phyloP scores from a whole-genome alignment of 2,113 vertebrate species.

The Gymnogyps californianus region DNA sequence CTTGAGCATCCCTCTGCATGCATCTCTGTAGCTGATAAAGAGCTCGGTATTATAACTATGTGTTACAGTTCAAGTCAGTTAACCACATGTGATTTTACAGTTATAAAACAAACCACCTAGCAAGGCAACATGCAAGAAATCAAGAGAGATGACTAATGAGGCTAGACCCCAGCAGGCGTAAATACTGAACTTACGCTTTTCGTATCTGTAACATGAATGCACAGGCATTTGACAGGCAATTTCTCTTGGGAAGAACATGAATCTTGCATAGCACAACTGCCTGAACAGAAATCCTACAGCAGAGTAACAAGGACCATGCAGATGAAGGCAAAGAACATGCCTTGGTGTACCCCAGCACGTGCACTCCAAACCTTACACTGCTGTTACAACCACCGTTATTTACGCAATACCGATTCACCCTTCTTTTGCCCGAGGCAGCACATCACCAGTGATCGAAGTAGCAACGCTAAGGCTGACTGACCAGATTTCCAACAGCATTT shows the following conservation, averaged over 20 bases:
- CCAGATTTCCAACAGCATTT: neutral
- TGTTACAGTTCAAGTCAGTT: neutral
- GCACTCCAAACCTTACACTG: rapidly evolving
- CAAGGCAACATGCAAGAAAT: neutral
- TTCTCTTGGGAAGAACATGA: neutral
- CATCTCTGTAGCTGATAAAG: neutral
- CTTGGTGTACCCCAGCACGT: rapidly evolving
- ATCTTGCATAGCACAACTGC: neutral
- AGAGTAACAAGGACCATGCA: neutral
- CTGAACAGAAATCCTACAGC: neutral
- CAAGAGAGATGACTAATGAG: neutral
- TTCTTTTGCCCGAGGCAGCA: neutral
- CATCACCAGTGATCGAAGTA: neutral
- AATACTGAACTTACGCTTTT: neutral
- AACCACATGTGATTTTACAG: neutral
- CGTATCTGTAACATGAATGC: neutral
- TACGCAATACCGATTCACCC: neutral
- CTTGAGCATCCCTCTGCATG: neutral
- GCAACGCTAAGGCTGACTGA: rapidly evolving
- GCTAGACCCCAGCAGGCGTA: neutral
- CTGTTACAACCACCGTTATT: neutral
- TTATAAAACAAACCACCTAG: neutral
- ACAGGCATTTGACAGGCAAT: neutral
- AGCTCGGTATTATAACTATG: neutral
- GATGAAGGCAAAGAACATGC: neutral